These are phyloP conservation scores for Ormyrus rosae DNA, from an alignment of 2,888 invertebrate species.

Conservation along the genomic window DNA sequence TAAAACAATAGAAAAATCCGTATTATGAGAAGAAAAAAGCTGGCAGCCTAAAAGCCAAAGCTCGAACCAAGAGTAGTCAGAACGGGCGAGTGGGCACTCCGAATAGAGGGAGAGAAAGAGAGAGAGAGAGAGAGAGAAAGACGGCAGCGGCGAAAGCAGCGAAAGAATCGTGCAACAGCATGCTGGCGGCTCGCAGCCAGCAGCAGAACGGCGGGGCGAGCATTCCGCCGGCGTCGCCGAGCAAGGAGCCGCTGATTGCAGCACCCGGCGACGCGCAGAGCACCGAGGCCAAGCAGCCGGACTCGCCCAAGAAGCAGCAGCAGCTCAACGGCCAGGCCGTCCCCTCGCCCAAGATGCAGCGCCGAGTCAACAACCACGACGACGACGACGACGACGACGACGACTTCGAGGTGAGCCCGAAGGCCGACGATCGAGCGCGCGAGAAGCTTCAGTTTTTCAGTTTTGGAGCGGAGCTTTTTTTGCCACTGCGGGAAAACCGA, in stretches of 20 bases:
- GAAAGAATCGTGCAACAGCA: constrained; percentile 54
- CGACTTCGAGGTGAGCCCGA: constrained; percentile 35
- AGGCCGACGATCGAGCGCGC: too few species aligned
- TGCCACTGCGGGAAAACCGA: too few species aligned
- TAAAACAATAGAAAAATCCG: too few species aligned
- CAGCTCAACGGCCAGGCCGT: background rate
- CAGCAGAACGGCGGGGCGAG: constrained; percentile 57
- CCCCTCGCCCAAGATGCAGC: constrained; percentile 25
- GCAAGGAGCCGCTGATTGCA: constrained; percentile 54
- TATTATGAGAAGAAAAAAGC: constrained; percentile 42
- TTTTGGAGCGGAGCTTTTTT: too few species aligned
- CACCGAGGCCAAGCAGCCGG: constrained; percentile 1
- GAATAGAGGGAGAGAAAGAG: constrained; percentile 1
- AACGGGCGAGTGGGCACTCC: too few species aligned
- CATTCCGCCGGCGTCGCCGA: constrained; percentile 58
- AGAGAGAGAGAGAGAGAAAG: background rate
- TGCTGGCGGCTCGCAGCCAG: constrained; percentile 68
- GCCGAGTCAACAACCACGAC: background rate
- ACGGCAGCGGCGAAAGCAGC: constrained; percentile 22
- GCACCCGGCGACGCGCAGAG: too few species aligned
- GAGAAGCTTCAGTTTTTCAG: too few species aligned
- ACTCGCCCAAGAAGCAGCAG: constrained; percentile 50
- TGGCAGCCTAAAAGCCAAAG: background rate
- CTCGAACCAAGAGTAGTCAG: background rate
- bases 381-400: constrained; percentile 20